Evolutionary conservation across 2,888 invertebrate species (phyloP).

Genomic region (Papilio gigon): DNA sequence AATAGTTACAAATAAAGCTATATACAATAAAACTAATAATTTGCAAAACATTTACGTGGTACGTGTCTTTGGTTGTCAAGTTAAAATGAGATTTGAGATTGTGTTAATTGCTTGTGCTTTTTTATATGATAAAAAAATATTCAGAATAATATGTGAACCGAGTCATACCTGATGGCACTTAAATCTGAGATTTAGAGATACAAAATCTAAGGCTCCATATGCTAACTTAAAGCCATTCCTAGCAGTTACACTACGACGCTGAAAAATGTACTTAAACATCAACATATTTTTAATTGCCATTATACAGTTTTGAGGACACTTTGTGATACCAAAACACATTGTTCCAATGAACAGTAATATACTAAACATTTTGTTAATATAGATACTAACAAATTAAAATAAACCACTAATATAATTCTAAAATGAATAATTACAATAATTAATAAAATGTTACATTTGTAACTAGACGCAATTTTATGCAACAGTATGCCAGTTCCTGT

Average conservation of each 20-base stretch:
- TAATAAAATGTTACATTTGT: neutral
- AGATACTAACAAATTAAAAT: neutral
- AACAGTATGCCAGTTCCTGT: constrained; percentile 14
- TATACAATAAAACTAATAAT: constrained; percentile 33
- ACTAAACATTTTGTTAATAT: neutral
- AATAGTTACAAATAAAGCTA: constrained; percentile 23
- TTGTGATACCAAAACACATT: constrained; percentile 1
- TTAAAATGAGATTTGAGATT: constrained; percentile 9
- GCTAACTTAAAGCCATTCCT: constrained; percentile 10
- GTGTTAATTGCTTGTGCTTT: constrained; percentile 37
- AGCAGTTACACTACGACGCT: neutral
- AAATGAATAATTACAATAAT: neutral
- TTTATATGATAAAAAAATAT: constrained; percentile 31
- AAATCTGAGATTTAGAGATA: neutral
- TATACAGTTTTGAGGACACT: neutral
- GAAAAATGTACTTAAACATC: constrained; percentile 1
- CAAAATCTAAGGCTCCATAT: neutral
- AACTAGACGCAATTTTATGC: constrained; percentile 1
- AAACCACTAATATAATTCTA: neutral
- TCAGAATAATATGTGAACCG: neutral
- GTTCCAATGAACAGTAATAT: neutral
- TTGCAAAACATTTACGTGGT: constrained; percentile 14
- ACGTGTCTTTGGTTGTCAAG: constrained; percentile 37
- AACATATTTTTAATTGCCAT: neutral
- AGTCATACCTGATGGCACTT: neutral